phyloP scores from a whole-genome alignment of 2,797 vertebrate genomes.

The Graptemys geographica region DNA sequence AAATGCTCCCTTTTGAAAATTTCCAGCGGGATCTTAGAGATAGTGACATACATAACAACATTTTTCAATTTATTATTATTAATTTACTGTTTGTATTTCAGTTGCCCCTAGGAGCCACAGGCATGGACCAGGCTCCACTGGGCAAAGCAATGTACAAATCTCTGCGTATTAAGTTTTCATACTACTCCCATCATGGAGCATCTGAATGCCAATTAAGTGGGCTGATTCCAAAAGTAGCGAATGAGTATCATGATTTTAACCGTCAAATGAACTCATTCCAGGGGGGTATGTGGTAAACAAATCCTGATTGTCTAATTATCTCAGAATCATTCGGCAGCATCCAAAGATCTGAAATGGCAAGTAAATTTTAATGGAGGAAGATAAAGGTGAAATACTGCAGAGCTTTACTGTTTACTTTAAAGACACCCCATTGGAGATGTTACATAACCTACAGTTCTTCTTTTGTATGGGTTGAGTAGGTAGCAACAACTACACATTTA shows the following conservation, averaged over 20 bases:
- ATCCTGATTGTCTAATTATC: not conserved
- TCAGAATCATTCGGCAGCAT: not conserved
- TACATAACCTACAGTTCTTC: not conserved
- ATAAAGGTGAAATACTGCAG: not conserved
- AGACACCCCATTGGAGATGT: accelerated
- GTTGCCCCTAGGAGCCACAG: not conserved
- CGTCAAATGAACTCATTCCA: accelerated
- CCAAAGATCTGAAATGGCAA: not conserved
- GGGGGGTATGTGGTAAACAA: not conserved
- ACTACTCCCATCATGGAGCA: not conserved
- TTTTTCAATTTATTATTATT: not conserved
- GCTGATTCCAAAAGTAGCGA: not conserved
- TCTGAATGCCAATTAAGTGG: not conserved
- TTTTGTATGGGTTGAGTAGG: too few relatives aligned
- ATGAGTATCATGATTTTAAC: not conserved
- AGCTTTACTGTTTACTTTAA: not conserved
- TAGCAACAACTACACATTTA: too few relatives aligned
- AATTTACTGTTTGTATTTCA: not conserved
- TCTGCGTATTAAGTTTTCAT: not conserved
- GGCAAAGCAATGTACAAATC: not conserved
- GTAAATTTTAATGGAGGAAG: not conserved
- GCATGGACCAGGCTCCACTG: not conserved
- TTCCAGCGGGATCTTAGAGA: not conserved
- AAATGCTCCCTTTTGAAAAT: not conserved
- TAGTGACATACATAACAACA: accelerated